Percentiles rank a stretch among this genome's conserved stretches.
These are phyloP conservation scores for Silurus asotus DNA, from an alignment of 2,113 vertebrate genomes.

Conservation along the genomic window DNA sequence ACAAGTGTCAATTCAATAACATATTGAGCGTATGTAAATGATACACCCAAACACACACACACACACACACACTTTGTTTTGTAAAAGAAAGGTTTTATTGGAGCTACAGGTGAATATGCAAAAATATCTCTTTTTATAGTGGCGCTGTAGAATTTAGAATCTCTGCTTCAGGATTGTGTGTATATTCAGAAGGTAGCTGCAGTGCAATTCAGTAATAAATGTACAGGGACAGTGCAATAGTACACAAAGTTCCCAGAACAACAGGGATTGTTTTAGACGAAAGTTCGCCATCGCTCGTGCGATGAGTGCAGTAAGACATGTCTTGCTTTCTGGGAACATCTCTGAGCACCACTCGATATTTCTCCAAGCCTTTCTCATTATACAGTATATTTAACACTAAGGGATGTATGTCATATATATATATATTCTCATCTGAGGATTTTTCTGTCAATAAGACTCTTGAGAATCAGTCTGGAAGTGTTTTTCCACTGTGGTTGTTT, in stretches of 20 bases:
- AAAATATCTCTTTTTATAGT: not conserved
- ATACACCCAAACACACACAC: not conserved
- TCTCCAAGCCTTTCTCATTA: not conserved
- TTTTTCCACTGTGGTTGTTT: not conserved
- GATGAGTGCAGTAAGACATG: not conserved
- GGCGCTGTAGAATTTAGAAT: not conserved
- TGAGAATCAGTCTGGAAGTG: not conserved
- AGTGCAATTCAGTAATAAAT: not conserved
- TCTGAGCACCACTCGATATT: not conserved
- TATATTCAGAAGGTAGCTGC: not conserved
- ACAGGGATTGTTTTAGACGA: slow-evolving; percentile 1
- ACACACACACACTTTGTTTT: not conserved
- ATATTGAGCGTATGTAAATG: not conserved
- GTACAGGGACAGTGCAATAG: slow-evolving; percentile 8
- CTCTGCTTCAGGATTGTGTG: not conserved
- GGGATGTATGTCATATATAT: no score
- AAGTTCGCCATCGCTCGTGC: not conserved
- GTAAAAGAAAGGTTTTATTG: not conserved
- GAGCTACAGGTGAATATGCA: not conserved
- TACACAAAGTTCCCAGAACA: slow-evolving; percentile 10
- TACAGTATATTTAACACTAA: not conserved
- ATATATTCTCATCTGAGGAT: not conserved
- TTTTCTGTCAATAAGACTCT: not conserved
- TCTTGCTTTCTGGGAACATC: not conserved
- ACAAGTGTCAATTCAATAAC: not conserved